These are phyloP conservation scores for Xenopus petersii DNA, from an alignment of 2,797 vertebrate genomes.

Conservation along the genomic window DNA sequence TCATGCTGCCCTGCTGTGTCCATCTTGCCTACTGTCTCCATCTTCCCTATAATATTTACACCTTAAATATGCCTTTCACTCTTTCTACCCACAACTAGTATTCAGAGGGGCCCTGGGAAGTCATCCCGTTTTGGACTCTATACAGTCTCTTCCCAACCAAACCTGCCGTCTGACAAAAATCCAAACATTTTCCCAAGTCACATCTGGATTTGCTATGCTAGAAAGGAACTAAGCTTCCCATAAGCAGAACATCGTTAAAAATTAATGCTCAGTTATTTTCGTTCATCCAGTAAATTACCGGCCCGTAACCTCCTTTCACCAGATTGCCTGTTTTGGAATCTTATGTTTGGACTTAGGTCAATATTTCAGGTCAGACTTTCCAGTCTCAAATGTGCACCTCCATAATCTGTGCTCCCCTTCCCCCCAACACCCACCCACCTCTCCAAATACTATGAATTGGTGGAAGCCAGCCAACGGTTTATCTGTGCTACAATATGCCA, in stretches of 20 bases:
- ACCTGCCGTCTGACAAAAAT: constrained; percentile 9
- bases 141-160: constrained; percentile 5
- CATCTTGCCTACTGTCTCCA: too few relatives aligned
- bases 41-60: too few relatives aligned
- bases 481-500: constrained; percentile 1
- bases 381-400: constrained; percentile 15
- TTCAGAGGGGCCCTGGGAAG: constrained; percentile 26
- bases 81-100: too few relatives aligned
- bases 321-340: constrained; percentile 37
- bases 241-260: constrained; percentile 46
- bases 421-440: constrained; percentile 28
- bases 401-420: constrained; percentile 1
- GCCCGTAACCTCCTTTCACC: constrained; percentile 39
- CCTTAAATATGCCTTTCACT: too few relatives aligned
- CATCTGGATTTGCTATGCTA: constrained; percentile 46
- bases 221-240: constrained; percentile 39
- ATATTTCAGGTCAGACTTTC: neutral
- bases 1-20: too few relatives aligned
- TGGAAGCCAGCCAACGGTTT: constrained; percentile 25
- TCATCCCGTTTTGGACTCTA: too few relatives aligned
- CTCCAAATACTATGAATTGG: constrained; percentile 28
- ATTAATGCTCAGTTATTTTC: constrained; percentile 47
- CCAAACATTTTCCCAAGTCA: constrained; percentile 30
- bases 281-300: constrained; percentile 49
- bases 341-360: constrained; percentile 31